Conservation (phyloP, 2,888 invertebrate species). For the Drosophila merina region DNA sequence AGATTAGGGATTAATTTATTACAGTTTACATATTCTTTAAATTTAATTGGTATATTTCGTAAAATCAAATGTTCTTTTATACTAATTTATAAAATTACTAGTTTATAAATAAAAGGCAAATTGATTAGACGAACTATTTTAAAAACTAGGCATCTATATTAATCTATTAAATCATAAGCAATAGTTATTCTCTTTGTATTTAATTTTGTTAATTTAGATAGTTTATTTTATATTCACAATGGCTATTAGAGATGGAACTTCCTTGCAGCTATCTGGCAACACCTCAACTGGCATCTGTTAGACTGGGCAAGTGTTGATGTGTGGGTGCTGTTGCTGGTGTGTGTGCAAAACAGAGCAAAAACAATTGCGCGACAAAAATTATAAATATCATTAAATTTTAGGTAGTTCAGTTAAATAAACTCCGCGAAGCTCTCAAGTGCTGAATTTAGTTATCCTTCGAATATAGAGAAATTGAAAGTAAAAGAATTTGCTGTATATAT, state of each 20-base stretch:
- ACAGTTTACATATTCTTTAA: too few species aligned
- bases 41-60: too few species aligned
- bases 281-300: slow-evolving; percentile 1
- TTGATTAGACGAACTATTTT: too few species aligned
- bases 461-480: slow-evolving; percentile 9
- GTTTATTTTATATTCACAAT: background rate
- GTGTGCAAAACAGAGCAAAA: slow-evolving; percentile 56
- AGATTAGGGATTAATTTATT: too few species aligned
- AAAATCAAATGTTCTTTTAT: too few species aligned
- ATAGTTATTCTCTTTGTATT: too few species aligned
- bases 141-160: too few species aligned
- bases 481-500: slow-evolving; percentile 26
- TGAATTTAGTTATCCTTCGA: slow-evolving; percentile 11
- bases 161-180: too few species aligned
- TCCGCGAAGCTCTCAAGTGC: slow-evolving; percentile 6
- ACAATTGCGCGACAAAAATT: slow-evolving; percentile 73
- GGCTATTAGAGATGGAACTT: background rate
- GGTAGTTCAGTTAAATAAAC: slow-evolving; percentile 32
- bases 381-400: slow-evolving; percentile 56
- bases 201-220: too few species aligned
- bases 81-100: too few species aligned
- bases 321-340: slow-evolving; percentile 19
- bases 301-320: slow-evolving; percentile 6
- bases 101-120: too few species aligned
- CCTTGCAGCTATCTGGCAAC: slow-evolving; percentile 4